Evolutionary conservation across 2,888 invertebrate genomes (phyloP).

Genomic region (Megalurothrips usitatus): DNA sequence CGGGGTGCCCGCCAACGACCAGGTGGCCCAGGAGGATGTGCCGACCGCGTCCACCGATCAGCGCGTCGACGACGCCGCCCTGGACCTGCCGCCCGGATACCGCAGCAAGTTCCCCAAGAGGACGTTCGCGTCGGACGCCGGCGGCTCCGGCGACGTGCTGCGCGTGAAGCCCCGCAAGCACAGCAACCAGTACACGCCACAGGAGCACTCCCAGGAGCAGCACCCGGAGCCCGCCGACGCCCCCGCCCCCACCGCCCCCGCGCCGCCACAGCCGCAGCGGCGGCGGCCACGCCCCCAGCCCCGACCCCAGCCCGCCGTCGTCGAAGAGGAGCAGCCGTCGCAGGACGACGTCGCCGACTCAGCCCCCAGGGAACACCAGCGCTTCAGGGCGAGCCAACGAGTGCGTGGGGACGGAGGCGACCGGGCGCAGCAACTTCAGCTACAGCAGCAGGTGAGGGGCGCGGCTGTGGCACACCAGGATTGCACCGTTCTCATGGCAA

Average conservation of each 20-base stretch:
- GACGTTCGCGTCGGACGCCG: conserved; percentile 12
- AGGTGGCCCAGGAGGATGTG: conserved; percentile 15
- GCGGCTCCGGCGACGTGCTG: neutral
- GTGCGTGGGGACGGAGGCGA: neutral
- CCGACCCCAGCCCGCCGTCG: neutral
- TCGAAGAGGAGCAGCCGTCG: neutral
- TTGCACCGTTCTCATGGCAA: too few relatives aligned
- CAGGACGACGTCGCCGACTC: neutral
- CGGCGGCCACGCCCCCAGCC: neutral
- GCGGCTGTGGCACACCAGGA: too few relatives aligned
- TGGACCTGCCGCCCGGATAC: neutral
- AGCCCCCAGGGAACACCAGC: neutral
- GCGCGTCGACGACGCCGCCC: neutral
- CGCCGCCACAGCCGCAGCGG: neutral
- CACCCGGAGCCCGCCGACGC: neutral
- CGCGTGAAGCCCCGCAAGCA: neutral
- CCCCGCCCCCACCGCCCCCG: too few relatives aligned
- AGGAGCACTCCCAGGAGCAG: neutral
- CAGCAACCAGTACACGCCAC: neutral
- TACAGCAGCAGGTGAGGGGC: neutral
- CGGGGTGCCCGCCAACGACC: neutral
- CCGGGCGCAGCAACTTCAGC: neutral
- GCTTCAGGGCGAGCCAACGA: neutral
- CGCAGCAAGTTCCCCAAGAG: conserved; percentile 11
- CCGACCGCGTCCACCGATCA: conserved; percentile 13